Conservation (phyloP, 2,113 vertebrate species). For the Halcyon malimbica region DNA sequence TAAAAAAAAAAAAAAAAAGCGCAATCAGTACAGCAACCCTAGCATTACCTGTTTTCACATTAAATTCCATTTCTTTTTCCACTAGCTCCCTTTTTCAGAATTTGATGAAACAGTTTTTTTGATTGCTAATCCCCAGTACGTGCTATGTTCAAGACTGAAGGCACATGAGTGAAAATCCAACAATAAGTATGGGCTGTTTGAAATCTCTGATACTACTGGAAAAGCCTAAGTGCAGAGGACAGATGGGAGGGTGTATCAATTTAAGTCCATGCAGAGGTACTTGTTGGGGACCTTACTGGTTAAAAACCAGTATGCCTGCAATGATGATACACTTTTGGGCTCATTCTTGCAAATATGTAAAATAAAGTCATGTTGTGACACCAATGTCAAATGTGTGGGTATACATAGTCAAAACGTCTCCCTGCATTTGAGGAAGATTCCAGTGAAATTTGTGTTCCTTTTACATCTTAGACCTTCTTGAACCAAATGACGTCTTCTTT, state of each 20-base stretch:
- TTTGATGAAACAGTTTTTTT: constrained; percentile 33
- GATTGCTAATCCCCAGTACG: background rate
- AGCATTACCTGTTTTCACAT: constrained; percentile 29
- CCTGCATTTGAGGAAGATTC: background rate
- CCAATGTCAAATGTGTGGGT: background rate
- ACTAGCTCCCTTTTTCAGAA: constrained; percentile 5
- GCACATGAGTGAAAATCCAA: background rate
- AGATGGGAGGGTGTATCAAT: background rate
- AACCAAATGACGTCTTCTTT: background rate
- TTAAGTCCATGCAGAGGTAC: background rate
- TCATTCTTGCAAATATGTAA: background rate
- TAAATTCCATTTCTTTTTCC: constrained; percentile 45
- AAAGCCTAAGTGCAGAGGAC: background rate
- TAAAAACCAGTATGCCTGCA: background rate
- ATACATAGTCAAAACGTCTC: background rate
- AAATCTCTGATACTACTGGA: background rate
- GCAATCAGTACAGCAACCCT: background rate
- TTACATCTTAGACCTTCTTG: background rate
- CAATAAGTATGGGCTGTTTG: background rate
- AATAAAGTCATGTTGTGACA: background rate
- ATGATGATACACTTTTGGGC: background rate
- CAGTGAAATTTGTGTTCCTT: background rate
- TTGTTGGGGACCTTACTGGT: background rate
- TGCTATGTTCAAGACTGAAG: background rate
- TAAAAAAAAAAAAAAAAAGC: background rate